Evolutionary conservation across 2,113 vertebrate genomes (phyloP).

Genomic region (Thalassarche chlororhynchos): DNA sequence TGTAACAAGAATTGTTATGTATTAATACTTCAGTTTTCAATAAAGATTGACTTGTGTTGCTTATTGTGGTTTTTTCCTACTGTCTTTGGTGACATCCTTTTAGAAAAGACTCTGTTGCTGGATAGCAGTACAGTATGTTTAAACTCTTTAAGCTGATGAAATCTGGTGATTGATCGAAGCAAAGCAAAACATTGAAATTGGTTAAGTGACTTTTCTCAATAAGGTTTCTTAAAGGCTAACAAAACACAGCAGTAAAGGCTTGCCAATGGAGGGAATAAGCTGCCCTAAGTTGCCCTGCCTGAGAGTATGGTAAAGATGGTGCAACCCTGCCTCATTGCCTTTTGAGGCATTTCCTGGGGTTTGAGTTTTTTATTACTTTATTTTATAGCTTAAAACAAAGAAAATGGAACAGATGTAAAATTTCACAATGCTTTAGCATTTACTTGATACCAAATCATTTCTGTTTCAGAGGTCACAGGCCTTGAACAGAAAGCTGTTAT

Average conservation of each 20-base stretch:
- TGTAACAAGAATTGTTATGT: slow-evolving; percentile 88
- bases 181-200: neutral
- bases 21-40: slow-evolving; percentile 89
- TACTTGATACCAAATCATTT: neutral
- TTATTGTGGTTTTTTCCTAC: slow-evolving; percentile 21
- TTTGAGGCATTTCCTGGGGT: neutral
- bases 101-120: neutral
- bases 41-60: slow-evolving; percentile 89
- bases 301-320: neutral
- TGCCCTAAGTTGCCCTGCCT: neutral
- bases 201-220: neutral
- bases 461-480: neutral
- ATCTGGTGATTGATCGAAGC: neutral
- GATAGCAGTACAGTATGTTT: neutral
- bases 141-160: neutral
- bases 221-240: neutral
- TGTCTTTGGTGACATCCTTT: neutral
- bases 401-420: neutral
- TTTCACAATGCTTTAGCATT: neutral
- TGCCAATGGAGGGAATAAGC: neutral
- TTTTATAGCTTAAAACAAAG: neutral
- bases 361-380: neutral
- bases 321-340: neutral
- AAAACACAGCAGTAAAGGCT: neutral
- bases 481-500: neutral